These are phyloP conservation scores for Drosophila miranda DNA, from an alignment of 1,140 invertebrate genomes.

Conservation along the genomic window DNA sequence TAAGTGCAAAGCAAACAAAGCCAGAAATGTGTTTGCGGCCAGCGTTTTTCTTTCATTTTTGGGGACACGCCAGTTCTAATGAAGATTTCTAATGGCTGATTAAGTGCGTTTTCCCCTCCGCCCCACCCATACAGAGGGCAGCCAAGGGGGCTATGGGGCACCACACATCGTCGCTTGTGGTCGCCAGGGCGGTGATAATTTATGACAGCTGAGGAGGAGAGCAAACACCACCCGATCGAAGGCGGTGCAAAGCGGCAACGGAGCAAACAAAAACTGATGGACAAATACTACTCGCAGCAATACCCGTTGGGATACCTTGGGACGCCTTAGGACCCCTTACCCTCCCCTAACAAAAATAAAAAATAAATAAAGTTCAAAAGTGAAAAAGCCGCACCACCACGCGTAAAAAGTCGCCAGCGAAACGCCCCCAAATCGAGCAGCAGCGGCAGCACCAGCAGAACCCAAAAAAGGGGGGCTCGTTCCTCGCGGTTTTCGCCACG, in stretches of 20 bases:
- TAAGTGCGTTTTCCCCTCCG: slow-evolving; percentile 38
- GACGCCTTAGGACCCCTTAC: neutral
- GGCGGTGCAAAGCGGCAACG: slow-evolving; percentile 33
- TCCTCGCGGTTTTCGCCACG: slow-evolving; percentile 22
- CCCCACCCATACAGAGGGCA: neutral
- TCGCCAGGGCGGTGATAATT: slow-evolving; percentile 61
- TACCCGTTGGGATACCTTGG: neutral
- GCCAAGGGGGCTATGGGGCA: slow-evolving; percentile 3
- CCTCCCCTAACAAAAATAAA: slow-evolving; percentile 5
- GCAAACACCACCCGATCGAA: slow-evolving; percentile 37
- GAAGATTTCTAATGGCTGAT: slow-evolving; percentile 74
- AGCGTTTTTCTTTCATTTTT: slow-evolving; percentile 24
- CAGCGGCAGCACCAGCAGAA: neutral
- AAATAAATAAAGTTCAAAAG: slow-evolving; percentile 61
- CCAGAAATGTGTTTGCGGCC: slow-evolving; percentile 34
- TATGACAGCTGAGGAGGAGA: slow-evolving; percentile 57
- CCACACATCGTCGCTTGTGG: slow-evolving; percentile 37
- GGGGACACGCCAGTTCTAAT: slow-evolving; percentile 56
- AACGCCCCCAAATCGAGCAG: slow-evolving; percentile 27
- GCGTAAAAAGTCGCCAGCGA: slow-evolving; percentile 17
- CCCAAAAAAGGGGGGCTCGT: slow-evolving; percentile 63
- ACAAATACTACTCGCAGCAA: slow-evolving; percentile 27
- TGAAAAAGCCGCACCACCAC: slow-evolving; percentile 61
- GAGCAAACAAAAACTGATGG: slow-evolving; percentile 54
- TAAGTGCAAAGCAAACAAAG: slow-evolving; percentile 76